Evolutionary conservation across 2,113 vertebrate species (phyloP), one percentile per base, ranked within the genome.

Genomic region (Corythoichthys haematopterus): DNA sequence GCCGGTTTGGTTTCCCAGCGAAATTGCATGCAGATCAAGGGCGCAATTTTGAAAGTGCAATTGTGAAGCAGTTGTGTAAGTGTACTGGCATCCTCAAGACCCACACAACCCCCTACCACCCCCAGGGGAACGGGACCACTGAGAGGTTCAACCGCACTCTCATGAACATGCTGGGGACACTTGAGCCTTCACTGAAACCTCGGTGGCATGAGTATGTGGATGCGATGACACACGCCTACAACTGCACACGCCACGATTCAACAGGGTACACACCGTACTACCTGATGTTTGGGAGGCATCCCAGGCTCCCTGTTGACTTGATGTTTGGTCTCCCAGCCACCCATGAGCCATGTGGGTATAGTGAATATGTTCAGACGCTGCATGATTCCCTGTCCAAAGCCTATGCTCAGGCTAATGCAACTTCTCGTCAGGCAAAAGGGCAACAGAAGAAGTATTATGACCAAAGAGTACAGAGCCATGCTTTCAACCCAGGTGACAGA

Each of bases 1-100:
- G 71, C 4, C 2, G 57, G 8, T 73, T 68, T 47, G 64, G 71
- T 0, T 73, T 73, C 35, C 70, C 64, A 3, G 37, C 6, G 2
- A 72, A 66, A 50, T 38, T 72, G 46, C 56, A 72, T 52, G 70
- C 70, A 14, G 55, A 72, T 20, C 70, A 72, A 51, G 70, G 63
- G 4, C 28, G 10, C 14, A 72, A 67, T 38, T 72, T 72, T 56
- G 58, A 72, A 66, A 72, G 57, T 67, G 64, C 50, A 15, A 14
- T 61, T 35, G 56, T 66, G 38, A 72, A 28, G 2, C 47, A 68
- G 4, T 51, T 74, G 16, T 69, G 72, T 7, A 74, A 51, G 8
- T 64, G 58, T 40, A 53, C 43, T 14, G 37, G 71, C 13, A 57
- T 73, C 4, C 33, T 59, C 2, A 72, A 72, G 8, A 67, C n/a